Conservation (phyloP, 2,113 vertebrate species). For the Pelmatolapia mariae region DNA sequence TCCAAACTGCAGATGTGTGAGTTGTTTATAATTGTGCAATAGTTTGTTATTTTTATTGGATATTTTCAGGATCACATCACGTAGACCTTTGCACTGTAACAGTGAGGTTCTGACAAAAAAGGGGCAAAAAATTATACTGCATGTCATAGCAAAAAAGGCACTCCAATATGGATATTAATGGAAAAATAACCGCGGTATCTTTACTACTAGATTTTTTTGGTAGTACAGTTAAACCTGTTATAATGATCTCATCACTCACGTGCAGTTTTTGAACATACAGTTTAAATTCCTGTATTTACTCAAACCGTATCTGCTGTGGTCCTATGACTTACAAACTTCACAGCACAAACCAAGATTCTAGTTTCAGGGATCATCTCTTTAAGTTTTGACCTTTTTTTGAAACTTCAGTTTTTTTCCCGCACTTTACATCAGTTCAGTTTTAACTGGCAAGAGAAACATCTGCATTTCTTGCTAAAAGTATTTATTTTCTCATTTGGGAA, state of each 20-base stretch:
- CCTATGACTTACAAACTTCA: not conserved
- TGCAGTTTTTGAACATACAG: not conserved
- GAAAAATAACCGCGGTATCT: not conserved
- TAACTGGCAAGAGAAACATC: not conserved
- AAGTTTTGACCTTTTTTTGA: not conserved
- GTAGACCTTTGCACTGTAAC: not conserved
- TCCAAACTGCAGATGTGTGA: not conserved
- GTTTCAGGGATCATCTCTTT: not conserved
- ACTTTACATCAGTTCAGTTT: not conserved
- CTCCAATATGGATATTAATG: not conserved
- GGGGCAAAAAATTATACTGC: not conserved
- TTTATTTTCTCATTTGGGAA: not conserved
- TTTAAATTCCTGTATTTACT: not conserved
- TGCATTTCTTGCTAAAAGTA: not conserved
- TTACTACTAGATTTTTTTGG: not conserved
- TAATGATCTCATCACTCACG: not conserved
- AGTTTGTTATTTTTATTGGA: not conserved
- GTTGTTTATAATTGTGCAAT: not conserved
- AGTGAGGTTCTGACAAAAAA: not conserved
- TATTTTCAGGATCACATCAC: not conserved
- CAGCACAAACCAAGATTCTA: not conserved
- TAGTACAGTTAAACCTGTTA: not conserved
- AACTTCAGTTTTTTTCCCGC: fast-evolving
- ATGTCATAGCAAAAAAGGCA: not conserved
- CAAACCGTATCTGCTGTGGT: not conserved